Evolutionary conservation across 2,888 invertebrate species (phyloP).

Genomic region (Drosophila phalerata): DNA sequence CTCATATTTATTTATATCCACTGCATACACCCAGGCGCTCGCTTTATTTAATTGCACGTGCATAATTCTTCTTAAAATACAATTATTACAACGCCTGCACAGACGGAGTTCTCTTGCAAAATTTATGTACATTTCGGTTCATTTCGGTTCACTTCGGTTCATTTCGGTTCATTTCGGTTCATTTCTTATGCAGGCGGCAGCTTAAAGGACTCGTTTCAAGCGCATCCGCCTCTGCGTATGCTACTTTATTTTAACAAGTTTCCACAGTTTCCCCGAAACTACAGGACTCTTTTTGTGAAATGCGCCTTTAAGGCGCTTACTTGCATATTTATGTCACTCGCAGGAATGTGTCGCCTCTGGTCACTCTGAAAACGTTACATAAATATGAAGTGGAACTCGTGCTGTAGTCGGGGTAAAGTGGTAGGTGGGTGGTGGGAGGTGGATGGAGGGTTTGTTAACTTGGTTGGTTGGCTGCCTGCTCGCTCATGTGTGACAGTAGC

Average conservation of each 20-base stretch:
- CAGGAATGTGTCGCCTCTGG: slow-evolving; percentile 54
- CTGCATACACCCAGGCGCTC: slow-evolving; percentile 47
- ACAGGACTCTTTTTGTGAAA: slow-evolving; percentile 16
- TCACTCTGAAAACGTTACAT: slow-evolving; percentile 47
- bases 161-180: slow-evolving; percentile 46
- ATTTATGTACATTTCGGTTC: slow-evolving; percentile 61
- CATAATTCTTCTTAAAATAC: slow-evolving; percentile 80
- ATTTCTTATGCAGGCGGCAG: slow-evolving; percentile 70
- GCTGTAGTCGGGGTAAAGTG: not conserved
- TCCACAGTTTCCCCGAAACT: slow-evolving; percentile 20
- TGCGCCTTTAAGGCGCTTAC: slow-evolving; percentile 76
- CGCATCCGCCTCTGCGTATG: slow-evolving; percentile 25
- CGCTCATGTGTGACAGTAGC: slow-evolving; percentile 67
- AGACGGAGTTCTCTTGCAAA: slow-evolving; percentile 47
- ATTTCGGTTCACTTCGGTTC: slow-evolving; percentile 24
- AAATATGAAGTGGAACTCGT: slow-evolving; percentile 44
- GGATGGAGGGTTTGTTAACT: slow-evolving; percentile 34
- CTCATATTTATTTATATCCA: slow-evolving; percentile 59
- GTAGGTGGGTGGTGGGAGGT: not conserved
- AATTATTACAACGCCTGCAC: slow-evolving; percentile 70
- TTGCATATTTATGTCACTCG: slow-evolving; percentile 78
- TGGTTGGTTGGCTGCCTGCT: slow-evolving; percentile 56
- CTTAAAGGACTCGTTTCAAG: slow-evolving; percentile 57
- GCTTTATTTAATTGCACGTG: slow-evolving; percentile 79
- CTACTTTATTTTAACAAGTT: slow-evolving; percentile 71